Evolutionary conservation across 2,797 vertebrate genomes (phyloP).

Genomic region (Sebastes matsubarae): DNA sequence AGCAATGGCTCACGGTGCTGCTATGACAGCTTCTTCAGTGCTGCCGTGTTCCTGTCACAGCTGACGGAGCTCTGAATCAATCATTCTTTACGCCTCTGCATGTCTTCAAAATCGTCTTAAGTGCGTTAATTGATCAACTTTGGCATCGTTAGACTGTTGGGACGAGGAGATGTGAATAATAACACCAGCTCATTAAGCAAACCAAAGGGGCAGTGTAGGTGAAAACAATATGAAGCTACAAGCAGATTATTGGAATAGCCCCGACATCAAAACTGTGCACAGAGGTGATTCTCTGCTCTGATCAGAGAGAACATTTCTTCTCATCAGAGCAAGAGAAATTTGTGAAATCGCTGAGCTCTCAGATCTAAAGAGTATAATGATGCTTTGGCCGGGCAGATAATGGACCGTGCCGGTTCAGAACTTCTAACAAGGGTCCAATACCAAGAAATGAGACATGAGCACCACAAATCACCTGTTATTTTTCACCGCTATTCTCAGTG

Average conservation of each 20-base stretch:
- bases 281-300: slow-evolving; percentile 12
- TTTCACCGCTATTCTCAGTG: slow-evolving; percentile 15
- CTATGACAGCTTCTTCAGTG: background rate
- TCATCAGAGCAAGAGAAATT: slow-evolving; percentile 29
- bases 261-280: slow-evolving; percentile 12
- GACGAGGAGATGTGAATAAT: slow-evolving; percentile 8
- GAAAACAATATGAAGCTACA: background rate
- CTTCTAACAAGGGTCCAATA: slow-evolving; percentile 27
- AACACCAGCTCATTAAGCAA: slow-evolving; percentile 31
- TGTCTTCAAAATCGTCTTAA: background rate
- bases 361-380: slow-evolving; percentile 45
- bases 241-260: slow-evolving; percentile 20
- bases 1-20: background rate
- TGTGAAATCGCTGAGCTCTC: slow-evolving; percentile 25
- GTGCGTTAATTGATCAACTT: slow-evolving; percentile 19
- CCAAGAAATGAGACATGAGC: slow-evolving; percentile 25
- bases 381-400: slow-evolving; percentile 11
- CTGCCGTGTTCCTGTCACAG: slow-evolving; percentile 13
- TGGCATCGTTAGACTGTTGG: slow-evolving; percentile 14
- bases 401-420: slow-evolving; percentile 15
- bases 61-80: slow-evolving; percentile 17
- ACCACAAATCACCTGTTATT: slow-evolving; percentile 39
- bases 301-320: slow-evolving; percentile 32
- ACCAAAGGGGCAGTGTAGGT: slow-evolving; percentile 19
- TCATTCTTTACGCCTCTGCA: background rate